phyloP scores from a whole-genome alignment of 1,140 invertebrate genomes.

The Pachyrhynchus sulphureomaculatus region DNA sequence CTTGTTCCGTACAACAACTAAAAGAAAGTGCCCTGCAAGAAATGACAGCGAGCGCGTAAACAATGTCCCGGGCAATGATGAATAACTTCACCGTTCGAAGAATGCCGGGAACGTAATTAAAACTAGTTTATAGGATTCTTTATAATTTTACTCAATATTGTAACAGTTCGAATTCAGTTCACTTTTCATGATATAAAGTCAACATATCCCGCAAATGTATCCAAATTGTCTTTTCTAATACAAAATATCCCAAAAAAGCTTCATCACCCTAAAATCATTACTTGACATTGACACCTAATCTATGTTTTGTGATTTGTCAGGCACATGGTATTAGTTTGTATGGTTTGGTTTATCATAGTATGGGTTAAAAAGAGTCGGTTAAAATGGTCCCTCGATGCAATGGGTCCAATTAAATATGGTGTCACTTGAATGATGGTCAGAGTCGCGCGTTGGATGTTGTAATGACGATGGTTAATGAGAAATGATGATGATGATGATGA shows the following conservation, averaged over 20 bases:
- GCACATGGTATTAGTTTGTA: slow-evolving; percentile 53
- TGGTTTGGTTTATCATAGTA: slow-evolving; percentile 47
- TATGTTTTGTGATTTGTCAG: slow-evolving; percentile 53
- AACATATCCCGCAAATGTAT: slow-evolving; percentile 1
- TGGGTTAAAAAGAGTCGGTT: slow-evolving; percentile 32
- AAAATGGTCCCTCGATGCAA: slow-evolving; percentile 20
- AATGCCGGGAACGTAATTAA: too few species aligned
- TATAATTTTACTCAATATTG: too few species aligned
- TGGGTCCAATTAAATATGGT: slow-evolving; percentile 11
- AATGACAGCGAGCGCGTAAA: too few species aligned
- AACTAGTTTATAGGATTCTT: too few species aligned
- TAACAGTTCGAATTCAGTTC: not conserved
- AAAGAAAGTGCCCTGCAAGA: too few species aligned
- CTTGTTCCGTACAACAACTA: too few species aligned
- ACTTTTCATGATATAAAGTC: not conserved
- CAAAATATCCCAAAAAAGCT: slow-evolving; percentile 11
- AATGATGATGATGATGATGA: slow-evolving; percentile 30
- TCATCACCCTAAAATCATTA: not conserved
- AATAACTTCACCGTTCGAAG: too few species aligned
- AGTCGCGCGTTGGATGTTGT: not conserved
- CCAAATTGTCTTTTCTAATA: slow-evolving; percentile 10
- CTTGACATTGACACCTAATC: slow-evolving; percentile 42
- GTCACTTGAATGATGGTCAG: slow-evolving; percentile 1
- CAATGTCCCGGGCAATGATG: too few species aligned
- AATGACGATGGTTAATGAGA: slow-evolving; percentile 11